Evolutionary conservation across 2,888 invertebrate species (phyloP).

Genomic region (Tachina lurida): DNA sequence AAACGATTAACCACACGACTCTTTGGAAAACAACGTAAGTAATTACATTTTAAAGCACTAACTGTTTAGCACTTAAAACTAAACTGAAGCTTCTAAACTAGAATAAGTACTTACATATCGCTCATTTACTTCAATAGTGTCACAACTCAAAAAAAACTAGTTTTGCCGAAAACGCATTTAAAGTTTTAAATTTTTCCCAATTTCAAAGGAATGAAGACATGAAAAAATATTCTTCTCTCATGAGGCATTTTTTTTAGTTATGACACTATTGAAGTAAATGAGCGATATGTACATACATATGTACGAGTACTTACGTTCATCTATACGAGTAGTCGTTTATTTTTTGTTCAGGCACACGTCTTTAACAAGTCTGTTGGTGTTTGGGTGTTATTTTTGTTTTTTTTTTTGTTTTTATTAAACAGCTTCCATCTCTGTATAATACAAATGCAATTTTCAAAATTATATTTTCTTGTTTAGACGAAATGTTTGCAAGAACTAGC

Average conservation of each 20-base stretch:
- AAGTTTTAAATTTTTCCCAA: too few species aligned
- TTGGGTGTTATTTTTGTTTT: neutral
- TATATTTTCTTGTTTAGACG: constrained; percentile 58
- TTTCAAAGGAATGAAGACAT: too few species aligned
- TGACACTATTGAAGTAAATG: too few species aligned
- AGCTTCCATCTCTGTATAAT: constrained; percentile 27
- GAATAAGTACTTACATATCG: neutral
- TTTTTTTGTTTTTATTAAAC: too few species aligned
- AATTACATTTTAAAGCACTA: constrained; percentile 48
- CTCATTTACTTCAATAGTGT: too few species aligned
- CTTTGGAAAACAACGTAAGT: constrained; percentile 21
- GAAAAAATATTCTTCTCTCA: too few species aligned
- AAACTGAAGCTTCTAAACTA: constrained; percentile 17
- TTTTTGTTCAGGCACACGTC: constrained; percentile 28
- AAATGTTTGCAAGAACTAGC: constrained; percentile 45
- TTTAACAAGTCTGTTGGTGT: constrained; percentile 8
- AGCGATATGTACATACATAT: too few species aligned
- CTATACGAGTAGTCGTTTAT: constrained; percentile 10
- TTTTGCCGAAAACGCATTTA: too few species aligned
- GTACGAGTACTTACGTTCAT: constrained; percentile 21
- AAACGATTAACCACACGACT: constrained; percentile 39
- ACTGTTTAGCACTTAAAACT: constrained; percentile 49
- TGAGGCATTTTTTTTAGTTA: too few species aligned
- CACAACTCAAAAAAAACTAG: too few species aligned
- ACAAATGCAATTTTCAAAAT: constrained; percentile 71